A percentile compares a stretch with the other conserved stretches of the same genome.
Conservation (phyloP, 2,797 vertebrate species). For the Taeniopygia guttata region DNA sequence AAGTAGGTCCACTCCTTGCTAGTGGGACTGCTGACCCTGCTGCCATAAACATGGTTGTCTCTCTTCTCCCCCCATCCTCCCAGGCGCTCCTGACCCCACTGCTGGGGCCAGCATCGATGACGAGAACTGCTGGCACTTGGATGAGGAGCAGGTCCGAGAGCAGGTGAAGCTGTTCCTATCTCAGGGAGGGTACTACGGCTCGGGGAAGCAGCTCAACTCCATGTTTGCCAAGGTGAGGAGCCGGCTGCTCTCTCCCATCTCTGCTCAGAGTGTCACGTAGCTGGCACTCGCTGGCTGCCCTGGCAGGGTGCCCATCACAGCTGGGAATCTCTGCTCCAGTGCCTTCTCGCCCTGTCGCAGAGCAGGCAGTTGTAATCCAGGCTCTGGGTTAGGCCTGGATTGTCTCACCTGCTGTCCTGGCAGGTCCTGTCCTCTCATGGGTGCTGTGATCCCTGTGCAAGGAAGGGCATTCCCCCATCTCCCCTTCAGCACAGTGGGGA, state of each 20-base stretch:
- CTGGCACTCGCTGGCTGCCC: not conserved
- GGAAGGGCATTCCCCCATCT: not conserved
- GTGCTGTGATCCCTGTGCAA: fast-evolving
- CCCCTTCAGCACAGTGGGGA: not conserved
- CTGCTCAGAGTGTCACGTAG: not conserved
- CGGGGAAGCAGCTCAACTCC: constrained; percentile 97
- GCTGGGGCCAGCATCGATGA: constrained; percentile 96
- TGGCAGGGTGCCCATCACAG: constrained; percentile 33
- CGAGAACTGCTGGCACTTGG: constrained; percentile 98
- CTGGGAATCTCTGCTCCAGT: constrained; percentile 55
- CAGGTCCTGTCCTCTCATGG: not conserved
- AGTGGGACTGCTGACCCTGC: not conserved
- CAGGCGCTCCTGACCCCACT: constrained; percentile 95
- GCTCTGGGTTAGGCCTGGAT: constrained; percentile 23
- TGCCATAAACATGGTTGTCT: not conserved
- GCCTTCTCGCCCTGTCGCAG: not conserved
- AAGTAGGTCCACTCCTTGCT: not conserved
- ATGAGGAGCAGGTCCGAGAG: constrained; percentile 95
- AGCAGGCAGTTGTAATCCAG: not conserved
- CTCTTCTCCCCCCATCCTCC: not conserved
- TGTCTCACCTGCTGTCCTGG: not conserved
- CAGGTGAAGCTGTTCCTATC: constrained; percentile 97
- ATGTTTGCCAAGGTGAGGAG: constrained; percentile 92
- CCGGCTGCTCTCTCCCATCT: not conserved
- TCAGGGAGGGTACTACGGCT: constrained; percentile 96